Conservation (phyloP, 2,797 vertebrate species). For the Spheniscus humboldti region DNA sequence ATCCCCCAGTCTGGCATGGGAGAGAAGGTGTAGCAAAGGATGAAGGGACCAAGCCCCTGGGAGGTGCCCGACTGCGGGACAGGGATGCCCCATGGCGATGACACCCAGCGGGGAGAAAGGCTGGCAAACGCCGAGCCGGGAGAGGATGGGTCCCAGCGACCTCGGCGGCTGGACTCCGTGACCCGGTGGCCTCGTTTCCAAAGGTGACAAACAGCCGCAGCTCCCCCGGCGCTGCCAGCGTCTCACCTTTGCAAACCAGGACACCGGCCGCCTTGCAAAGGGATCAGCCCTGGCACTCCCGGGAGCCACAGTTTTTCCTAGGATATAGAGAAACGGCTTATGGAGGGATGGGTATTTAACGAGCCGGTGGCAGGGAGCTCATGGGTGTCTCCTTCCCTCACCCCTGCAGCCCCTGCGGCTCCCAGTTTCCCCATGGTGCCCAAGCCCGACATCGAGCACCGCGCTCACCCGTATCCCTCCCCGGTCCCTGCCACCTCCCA, state of each 20-base stretch:
- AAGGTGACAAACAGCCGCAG: background rate
- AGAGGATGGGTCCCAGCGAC: background rate
- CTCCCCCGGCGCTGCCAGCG: accelerated
- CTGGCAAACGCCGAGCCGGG: accelerated
- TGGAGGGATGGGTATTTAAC: background rate
- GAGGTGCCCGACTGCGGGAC: accelerated
- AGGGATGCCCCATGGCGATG: accelerated
- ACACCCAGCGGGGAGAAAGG: accelerated
- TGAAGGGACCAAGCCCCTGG: accelerated
- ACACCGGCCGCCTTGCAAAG: accelerated
- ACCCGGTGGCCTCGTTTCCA: background rate
- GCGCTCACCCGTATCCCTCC: accelerated
- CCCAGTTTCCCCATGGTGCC: accelerated
- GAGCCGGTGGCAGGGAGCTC: accelerated
- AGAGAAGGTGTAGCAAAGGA: background rate
- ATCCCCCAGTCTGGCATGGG: accelerated
- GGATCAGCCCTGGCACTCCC: background rate
- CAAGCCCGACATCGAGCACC: accelerated
- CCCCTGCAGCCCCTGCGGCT: background rate
- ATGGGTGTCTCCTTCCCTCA: background rate
- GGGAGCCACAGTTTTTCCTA: background rate
- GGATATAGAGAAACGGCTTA: background rate
- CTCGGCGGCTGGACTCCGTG: accelerated
- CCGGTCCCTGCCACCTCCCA: background rate
- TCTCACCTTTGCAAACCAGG: background rate